Conservation (phyloP, 2,113 vertebrate species). For the Mus pahari region DNA sequence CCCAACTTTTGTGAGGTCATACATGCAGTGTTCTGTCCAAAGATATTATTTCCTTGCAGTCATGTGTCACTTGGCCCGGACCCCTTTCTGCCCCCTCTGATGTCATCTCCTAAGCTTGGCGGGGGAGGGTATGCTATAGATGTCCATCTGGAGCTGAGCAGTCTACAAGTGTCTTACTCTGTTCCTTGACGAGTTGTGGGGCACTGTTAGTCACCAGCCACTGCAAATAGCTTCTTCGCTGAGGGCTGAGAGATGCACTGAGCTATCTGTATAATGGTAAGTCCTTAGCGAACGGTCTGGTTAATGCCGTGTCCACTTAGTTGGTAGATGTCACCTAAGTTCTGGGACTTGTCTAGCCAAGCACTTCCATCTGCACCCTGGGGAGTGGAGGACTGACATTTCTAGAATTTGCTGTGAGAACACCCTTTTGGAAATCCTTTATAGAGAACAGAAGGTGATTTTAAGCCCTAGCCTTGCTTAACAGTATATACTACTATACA, state of each 20-base stretch:
- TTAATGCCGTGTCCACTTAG: background rate
- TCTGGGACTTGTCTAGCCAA: background rate
- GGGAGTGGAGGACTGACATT: background rate
- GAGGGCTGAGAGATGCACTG: background rate
- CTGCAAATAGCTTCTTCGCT: background rate
- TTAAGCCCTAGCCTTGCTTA: background rate
- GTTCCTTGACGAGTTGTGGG: background rate
- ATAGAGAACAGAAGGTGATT: constrained; percentile 11
- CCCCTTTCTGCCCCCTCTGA: background rate
- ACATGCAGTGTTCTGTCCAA: background rate
- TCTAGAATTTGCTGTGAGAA: constrained; percentile 41
- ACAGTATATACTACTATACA: background rate
- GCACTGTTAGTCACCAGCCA: background rate
- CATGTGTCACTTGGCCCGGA: background rate
- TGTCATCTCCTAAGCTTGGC: background rate
- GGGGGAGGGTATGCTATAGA: background rate
- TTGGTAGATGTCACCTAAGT: background rate
- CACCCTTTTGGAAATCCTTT: constrained; percentile 28
- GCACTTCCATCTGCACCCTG: background rate
- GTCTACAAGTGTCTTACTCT: background rate
- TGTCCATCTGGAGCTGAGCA: no score
- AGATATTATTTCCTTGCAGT: background rate
- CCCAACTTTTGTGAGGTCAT: background rate
- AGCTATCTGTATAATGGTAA: background rate
- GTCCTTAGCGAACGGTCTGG: background rate